phyloP scores from a whole-genome alignment of 35 echinoderm and acorn worm genomes.

The Ptychodera flava region DNA sequence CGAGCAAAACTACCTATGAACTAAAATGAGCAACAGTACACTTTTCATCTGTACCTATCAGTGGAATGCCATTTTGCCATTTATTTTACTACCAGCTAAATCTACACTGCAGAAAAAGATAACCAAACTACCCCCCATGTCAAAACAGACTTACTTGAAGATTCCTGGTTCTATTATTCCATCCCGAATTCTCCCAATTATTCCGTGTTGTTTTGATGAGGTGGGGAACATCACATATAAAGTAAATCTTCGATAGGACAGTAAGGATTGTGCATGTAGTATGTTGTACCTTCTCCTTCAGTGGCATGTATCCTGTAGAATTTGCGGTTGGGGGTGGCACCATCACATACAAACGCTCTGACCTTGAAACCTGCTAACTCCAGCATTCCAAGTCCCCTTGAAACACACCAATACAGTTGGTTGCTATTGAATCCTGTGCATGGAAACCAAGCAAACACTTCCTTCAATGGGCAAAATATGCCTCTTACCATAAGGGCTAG shows the following conservation, averaged over 20 bases:
- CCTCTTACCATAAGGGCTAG: slow-evolving; percentile 45
- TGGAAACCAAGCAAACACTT: slow-evolving; percentile 25
- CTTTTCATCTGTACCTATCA: too few relatives aligned
- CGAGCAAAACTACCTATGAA: too few relatives aligned
- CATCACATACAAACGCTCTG: slow-evolving; percentile 31
- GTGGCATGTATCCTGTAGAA: slow-evolving; percentile 9
- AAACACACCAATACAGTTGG: slow-evolving; percentile 12
- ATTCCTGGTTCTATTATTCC: slow-evolving; percentile 39
- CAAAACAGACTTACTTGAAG: slow-evolving; percentile 43
- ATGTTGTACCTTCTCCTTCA: background rate
- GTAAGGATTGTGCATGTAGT: slow-evolving; percentile 5
- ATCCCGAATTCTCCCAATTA: slow-evolving; percentile 60
- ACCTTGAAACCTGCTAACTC: slow-evolving; percentile 42
- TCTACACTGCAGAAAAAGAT: too few relatives aligned
- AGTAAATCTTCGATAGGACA: slow-evolving; percentile 30
- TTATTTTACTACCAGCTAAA: too few relatives aligned
- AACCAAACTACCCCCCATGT: too few relatives aligned
- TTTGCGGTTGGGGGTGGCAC: slow-evolving; percentile 43
- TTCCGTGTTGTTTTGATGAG: slow-evolving; percentile 62
- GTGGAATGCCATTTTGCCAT: too few relatives aligned
- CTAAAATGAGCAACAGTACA: too few relatives aligned
- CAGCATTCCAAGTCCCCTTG: slow-evolving; percentile 16
- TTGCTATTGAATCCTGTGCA: slow-evolving; percentile 6
- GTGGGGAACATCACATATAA: slow-evolving; percentile 63
- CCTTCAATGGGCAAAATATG: slow-evolving; percentile 3